These are phyloP conservation scores for Cairina moschata DNA, from an alignment of 2,113 vertebrate species.

Conservation along the genomic window DNA sequence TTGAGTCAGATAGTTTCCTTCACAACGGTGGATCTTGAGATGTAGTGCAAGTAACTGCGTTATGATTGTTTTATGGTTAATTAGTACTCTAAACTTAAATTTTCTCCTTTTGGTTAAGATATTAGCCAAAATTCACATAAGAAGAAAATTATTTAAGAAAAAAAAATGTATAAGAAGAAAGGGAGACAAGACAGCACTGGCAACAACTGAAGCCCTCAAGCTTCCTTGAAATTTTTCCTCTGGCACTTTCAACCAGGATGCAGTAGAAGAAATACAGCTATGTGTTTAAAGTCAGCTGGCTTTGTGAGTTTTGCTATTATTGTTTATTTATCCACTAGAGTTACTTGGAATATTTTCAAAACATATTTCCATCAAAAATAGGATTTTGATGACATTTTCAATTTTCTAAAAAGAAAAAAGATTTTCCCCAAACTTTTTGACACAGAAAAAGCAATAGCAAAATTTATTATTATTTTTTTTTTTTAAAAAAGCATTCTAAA, in stretches of 20 bases:
- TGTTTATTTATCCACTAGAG: neutral
- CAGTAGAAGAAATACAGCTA: neutral
- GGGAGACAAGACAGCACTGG: neutral
- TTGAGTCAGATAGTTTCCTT: neutral
- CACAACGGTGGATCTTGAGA: neutral
- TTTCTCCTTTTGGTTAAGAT: neutral
- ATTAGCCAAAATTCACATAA: neutral
- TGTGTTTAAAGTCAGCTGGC: neutral
- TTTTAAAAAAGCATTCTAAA: neutral
- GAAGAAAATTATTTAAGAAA: neutral
- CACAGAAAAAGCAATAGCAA: neutral
- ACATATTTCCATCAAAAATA: neutral
- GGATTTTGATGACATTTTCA: neutral
- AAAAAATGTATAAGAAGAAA: neutral
- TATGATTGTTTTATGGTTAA: neutral
- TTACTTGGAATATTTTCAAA: neutral
- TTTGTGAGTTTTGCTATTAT: neutral
- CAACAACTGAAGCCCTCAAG: neutral
- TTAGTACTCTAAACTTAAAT: neutral
- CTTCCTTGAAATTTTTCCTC: neutral
- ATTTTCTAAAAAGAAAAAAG: neutral
- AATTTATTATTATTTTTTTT: too few relatives aligned
- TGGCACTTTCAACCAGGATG: neutral
- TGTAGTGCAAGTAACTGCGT: neutral
- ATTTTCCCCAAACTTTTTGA: neutral